These are phyloP conservation scores for Montipora efflorescens DNA, from an alignment of 64 coral and sea anemone species.

Conservation along the genomic window DNA sequence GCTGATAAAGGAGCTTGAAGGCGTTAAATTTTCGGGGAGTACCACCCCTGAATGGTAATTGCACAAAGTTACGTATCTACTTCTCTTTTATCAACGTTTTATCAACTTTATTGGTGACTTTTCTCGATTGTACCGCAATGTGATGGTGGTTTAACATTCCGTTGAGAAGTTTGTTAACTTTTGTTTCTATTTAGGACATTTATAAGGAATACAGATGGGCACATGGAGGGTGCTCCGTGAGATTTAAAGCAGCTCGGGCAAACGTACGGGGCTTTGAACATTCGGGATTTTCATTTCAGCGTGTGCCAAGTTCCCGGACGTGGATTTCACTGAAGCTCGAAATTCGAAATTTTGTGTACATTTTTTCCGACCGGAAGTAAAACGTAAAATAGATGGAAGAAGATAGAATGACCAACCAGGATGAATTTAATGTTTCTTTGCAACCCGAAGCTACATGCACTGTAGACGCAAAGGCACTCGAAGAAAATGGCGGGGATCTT, in stretches of 20 bases:
- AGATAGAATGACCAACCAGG: conserved; percentile 22
- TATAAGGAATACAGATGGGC: not conserved
- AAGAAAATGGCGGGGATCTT: conserved; percentile 69
- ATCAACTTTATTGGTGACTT: not conserved
- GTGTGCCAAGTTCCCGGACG: conserved; percentile 93
- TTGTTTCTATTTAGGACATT: not conserved
- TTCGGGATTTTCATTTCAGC: conserved; percentile 89
- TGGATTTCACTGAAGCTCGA: conserved; percentile 86
- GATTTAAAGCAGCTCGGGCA: not conserved
- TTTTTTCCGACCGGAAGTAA: conserved; percentile 76
- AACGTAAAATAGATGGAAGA: conserved; percentile 72
- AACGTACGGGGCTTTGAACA: conserved; percentile 97
- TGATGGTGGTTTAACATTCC: not conserved
- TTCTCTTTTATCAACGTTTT: not conserved
- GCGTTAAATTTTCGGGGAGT: conserved; percentile 41
- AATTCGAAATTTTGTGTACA: conserved; percentile 84
- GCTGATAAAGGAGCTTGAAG: conserved; percentile 29
- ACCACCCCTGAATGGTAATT: conserved; percentile 49
- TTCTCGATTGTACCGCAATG: not conserved
- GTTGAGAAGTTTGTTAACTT: not conserved
- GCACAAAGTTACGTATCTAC: not conserved
- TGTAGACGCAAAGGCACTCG: conserved; percentile 77
- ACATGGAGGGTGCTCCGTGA: conserved; percentile 40
- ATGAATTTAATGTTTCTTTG: conserved; percentile 70
- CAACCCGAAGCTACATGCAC: conserved; percentile 59